Base-by-base conservation (phyloP, 2,888 invertebrate species). In the Caenorhabditis japonica region DNA sequence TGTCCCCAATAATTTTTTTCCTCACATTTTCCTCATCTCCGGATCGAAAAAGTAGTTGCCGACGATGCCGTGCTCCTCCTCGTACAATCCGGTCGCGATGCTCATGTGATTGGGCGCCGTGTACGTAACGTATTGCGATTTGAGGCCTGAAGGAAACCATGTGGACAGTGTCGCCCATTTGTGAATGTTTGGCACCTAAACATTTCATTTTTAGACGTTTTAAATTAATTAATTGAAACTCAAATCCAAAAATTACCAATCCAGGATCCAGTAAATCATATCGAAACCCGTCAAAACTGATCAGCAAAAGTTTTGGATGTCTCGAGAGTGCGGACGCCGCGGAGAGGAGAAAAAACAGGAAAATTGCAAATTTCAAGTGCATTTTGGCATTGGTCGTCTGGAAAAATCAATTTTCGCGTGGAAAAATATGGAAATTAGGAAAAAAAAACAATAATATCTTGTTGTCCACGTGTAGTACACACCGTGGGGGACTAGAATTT, bases 71-170 rank as follows among this genome's bases (percentile, higher is more conserved):
- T 82, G 82, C 21, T 55, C 51, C 47, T 82, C 79, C 47, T 82
- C 80, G 38, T 56, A 75, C 33, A 77, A 36, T 34, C 82, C 81
- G 1, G 80, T 77, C 0, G 77, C 80, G 8, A 80, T 80, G 13
- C 75, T 74, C 79, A 81, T 80, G 47, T 81, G 81, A 53, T 81
- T 81, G n/a, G 81, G 77, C 5, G 79, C 80, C 0, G 81, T 81
- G 43, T 59, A 76, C 12, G 81, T 77, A 15, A 80, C 72, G 25
- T 75, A 81, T 58, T 80, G 79, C 0, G 77, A 73, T 41, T 73
- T 55, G 1, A 75, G 56, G 4, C 81, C 81, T 21, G 74, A 75
- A 34, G 62, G 59, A 38, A 80, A 81, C 80, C 81, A 80, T 5
- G 77, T 69, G 8, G 61, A 62, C 47, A 62, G 47, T 21, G 51